phyloP scores from a whole-genome alignment of 2,888 invertebrate genomes.

The Allolobophora icterica region DNA sequence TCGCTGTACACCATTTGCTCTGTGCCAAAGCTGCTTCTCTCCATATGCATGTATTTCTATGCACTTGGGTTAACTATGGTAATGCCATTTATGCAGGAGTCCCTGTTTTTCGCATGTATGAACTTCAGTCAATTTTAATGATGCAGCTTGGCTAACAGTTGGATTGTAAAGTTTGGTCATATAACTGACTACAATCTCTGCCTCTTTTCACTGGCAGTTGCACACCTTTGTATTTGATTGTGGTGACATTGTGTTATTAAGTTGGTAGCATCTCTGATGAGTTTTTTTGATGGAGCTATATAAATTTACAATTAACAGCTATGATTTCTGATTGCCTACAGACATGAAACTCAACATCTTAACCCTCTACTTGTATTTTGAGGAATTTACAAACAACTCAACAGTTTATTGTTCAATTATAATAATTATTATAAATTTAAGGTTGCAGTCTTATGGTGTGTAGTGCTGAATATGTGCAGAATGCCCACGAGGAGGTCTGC shows the following conservation, averaged over 20 bases:
- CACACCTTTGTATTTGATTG: not conserved
- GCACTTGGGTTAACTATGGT: too few relatives aligned
- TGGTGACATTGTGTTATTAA: not conserved
- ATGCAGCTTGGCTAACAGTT: too few relatives aligned
- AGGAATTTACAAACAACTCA: not conserved
- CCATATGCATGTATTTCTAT: too few relatives aligned
- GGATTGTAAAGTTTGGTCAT: too few relatives aligned
- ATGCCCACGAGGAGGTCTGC: conserved; percentile 19
- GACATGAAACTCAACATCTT: not conserved
- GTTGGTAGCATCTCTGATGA: not conserved
- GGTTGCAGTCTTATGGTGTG: not conserved
- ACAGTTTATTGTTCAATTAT: not conserved
- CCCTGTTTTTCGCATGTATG: too few relatives aligned
- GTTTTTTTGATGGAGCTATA: not conserved
- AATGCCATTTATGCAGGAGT: too few relatives aligned
- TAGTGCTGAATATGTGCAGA: conserved; percentile 5
- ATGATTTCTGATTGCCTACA: not conserved
- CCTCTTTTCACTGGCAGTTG: not conserved
- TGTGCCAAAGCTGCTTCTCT: too few relatives aligned
- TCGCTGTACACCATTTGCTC: too few relatives aligned
- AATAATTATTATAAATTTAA: not conserved
- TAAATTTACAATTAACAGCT: not conserved
- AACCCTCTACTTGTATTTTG: not conserved
- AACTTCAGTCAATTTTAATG: too few relatives aligned
- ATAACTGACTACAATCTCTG: not conserved